These are phyloP conservation scores for Scotopteryx bipunctaria DNA, from an alignment of 2,888 invertebrate species.

Conservation along the genomic window DNA sequence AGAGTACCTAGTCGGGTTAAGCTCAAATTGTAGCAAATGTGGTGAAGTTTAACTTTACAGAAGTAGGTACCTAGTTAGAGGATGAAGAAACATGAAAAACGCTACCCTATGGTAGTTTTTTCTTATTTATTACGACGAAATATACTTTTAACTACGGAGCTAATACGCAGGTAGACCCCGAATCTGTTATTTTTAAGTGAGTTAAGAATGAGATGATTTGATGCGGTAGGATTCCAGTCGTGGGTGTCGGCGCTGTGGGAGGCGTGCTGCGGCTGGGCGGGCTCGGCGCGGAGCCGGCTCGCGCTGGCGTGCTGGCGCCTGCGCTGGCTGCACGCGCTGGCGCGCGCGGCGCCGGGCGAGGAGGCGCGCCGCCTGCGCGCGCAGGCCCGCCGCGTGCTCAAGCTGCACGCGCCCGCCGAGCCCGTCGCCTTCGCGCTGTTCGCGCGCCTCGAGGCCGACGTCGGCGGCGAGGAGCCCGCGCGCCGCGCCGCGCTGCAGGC, in stretches of 20 bases:
- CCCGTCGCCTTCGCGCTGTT: slow-evolving; percentile 56
- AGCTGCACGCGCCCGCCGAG: slow-evolving; percentile 38
- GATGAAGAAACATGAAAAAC: no score
- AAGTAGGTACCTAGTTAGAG: no score
- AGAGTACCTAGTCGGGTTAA: no score
- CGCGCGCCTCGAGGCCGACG: slow-evolving; percentile 54
- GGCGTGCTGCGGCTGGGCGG: slow-evolving; percentile 48
- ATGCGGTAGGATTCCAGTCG: no score
- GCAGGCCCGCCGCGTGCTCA: slow-evolving; percentile 43
- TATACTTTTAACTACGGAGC: no score
- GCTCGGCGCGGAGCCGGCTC: slow-evolving; percentile 39
- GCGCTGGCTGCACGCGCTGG: slow-evolving; percentile 63
- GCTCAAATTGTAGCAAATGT: no score
- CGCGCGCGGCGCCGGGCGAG: slow-evolving; percentile 39
- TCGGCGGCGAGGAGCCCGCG: slow-evolving; percentile 31
- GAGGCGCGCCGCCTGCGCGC: slow-evolving; percentile 42
- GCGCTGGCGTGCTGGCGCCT: slow-evolving; percentile 67
- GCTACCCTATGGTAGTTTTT: no score
- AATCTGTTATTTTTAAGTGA: no score
- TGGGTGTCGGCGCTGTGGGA: slow-evolving; percentile 59
- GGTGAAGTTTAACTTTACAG: no score
- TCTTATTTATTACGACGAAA: no score
- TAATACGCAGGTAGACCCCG: no score
- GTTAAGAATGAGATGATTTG: no score
- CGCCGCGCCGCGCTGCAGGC: slow-evolving; percentile 38